Percentiles rank a stretch among this genome's conserved stretches.
These are phyloP conservation scores for Lasius platythorax DNA, from an alignment of 2,888 invertebrate species.

Conservation along the genomic window DNA sequence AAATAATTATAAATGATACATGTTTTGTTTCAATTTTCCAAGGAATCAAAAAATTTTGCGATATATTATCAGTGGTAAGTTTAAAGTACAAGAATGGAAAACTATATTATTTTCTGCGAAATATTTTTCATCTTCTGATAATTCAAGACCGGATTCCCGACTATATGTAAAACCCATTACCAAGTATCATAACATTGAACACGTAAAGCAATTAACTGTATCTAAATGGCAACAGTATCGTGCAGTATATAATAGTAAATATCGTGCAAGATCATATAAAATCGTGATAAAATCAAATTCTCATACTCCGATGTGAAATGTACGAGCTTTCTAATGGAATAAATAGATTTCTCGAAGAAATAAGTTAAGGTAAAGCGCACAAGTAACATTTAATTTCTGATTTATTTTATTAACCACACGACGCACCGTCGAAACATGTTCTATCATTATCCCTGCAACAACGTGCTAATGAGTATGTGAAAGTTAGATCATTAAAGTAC, in stretches of 20 bases:
- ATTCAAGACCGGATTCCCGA: slow-evolving; percentile 3
- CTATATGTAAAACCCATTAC: slow-evolving; percentile 3
- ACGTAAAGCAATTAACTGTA: neutral
- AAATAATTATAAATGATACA: slow-evolving; percentile 7
- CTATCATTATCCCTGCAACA: slow-evolving; percentile 46
- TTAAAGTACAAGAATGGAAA: slow-evolving; percentile 21
- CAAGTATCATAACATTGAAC: neutral
- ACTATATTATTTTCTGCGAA: slow-evolving; percentile 1
- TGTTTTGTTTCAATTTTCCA: slow-evolving; percentile 22
- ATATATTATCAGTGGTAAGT: slow-evolving; percentile 3
- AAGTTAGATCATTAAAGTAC: slow-evolving; percentile 64
- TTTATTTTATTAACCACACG: slow-evolving; percentile 14
- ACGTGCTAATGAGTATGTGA: slow-evolving; percentile 46
- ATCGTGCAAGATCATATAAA: neutral
- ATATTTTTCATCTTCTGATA: slow-evolving; percentile 10
- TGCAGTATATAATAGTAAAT: neutral
- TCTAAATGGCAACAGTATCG: neutral
- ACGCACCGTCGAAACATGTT: neutral
- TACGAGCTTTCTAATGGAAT: neutral
- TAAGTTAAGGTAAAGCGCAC: neutral
- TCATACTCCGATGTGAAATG: neutral
- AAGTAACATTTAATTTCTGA: neutral
- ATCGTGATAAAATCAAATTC: neutral
- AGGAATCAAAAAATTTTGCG: slow-evolving; percentile 5
- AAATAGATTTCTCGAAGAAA: neutral